Evolutionary conservation across 2,888 invertebrate species (phyloP), one percentile per base, ranked within the genome.

Genomic region (Trachelus tabidus): DNA sequence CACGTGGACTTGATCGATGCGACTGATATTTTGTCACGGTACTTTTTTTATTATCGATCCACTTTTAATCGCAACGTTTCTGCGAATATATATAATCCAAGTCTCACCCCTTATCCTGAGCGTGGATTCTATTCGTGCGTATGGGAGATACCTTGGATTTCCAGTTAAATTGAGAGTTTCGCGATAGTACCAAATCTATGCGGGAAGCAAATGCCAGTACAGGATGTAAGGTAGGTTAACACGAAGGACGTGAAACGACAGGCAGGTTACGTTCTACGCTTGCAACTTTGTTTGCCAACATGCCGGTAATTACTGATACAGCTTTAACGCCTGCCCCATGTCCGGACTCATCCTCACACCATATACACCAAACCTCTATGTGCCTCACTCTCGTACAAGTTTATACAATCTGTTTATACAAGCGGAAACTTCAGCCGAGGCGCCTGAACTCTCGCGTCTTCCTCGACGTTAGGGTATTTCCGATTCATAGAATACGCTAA

Each of bases 251-350:
- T 71, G 33, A 34, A 23, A 71, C 71, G 71, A 34, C 71, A 34
- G 34, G 71, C 71, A 31, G 23, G 71, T 34, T 71, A 35, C n/a
- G 77, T 68, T 77, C 73, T 30, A 23, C 33, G 73, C 56, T 77
- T 33, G 78, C 84, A 80, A 84, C 81, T 83, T 81, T 88, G 88
- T 88, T 90, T 89, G 86, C 88, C 85, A 86, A 89, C 88, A 88
- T 84, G 86, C 81, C 83, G 87, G 86, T 89, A 90, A 90, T 90
- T 90, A 88, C 89, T 86, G 87, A 88, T 89, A 88, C 87, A 86
- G 86, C 86, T 89, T 89, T 85, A 89, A 87, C 86, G 86, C 84
- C 84, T 71, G 71, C 33, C 80, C 77, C 80, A 80, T 80, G 80
- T 77, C 31, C 71, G 71, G 33, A 71, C 71, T 33, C 71, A 31